A percentile compares a stretch with the other conserved stretches of the same genome.
Conservation (phyloP, 2,113 vertebrate genomes). For the Rhinolophus ferrumequinum region DNA sequence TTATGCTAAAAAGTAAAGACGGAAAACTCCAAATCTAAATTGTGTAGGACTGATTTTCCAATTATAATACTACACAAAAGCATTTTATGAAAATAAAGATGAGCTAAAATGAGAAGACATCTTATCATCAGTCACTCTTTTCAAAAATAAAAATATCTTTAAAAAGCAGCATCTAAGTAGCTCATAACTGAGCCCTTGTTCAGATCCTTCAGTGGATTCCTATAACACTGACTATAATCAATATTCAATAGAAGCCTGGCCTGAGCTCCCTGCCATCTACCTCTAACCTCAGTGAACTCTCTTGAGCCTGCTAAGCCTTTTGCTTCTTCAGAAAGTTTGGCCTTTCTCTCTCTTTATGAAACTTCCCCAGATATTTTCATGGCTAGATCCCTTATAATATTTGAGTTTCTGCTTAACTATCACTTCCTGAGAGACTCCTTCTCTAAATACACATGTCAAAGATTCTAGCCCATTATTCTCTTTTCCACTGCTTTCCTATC, state of each 20-base stretch:
- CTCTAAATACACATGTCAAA: neutral
- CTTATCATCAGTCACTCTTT: neutral
- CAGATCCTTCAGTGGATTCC: neutral
- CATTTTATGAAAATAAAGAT: neutral
- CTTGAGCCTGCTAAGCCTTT: neutral
- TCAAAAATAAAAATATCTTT: neutral
- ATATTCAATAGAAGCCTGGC: neutral
- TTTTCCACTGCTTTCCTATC: neutral
- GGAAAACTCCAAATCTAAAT: neutral
- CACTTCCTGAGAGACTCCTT: neutral
- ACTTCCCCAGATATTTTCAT: conserved; percentile 19
- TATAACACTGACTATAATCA: neutral
- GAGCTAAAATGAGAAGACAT: neutral
- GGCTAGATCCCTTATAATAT: neutral
- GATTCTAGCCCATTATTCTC: neutral
- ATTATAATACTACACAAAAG: neutral
- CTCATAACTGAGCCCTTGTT: neutral
- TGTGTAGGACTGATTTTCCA: neutral
- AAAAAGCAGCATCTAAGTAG: neutral
- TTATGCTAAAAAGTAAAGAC: neutral
- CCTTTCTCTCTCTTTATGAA: conserved; percentile 27
- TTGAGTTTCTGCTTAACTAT: conserved; percentile 42
- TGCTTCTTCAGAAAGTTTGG: neutral
- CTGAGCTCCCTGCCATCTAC: neutral
- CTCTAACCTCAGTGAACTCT: neutral